phyloP scores from a whole-genome alignment of 2,888 invertebrate genomes.

The Eupelmus urozonus region DNA sequence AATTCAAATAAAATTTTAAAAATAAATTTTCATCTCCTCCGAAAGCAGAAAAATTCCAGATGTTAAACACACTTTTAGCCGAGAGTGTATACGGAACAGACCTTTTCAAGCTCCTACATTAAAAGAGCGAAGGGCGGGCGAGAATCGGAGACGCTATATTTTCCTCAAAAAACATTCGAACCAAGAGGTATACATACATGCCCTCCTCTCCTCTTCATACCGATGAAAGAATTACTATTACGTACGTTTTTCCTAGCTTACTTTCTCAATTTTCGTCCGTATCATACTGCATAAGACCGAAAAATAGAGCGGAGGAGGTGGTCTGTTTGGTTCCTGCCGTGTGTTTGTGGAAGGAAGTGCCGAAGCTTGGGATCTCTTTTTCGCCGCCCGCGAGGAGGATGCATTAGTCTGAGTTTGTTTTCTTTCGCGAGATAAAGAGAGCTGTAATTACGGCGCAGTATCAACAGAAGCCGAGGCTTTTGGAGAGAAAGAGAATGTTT shows the following conservation, averaged over 20 bases:
- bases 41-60: no score
- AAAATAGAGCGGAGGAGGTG: slow-evolving; percentile 1
- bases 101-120: background rate
- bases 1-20: no score
- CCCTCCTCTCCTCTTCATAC: background rate
- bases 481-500: background rate
- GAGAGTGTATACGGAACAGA: background rate
- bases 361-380: slow-evolving; percentile 3
- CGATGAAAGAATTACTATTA: slow-evolving; percentile 43
- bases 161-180: slow-evolving; percentile 31
- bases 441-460: slow-evolving; percentile 34
- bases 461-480: slow-evolving; percentile 23
- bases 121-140: no score
- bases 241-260: background rate
- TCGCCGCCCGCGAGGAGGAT: background rate
- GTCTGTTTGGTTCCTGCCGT: slow-evolving; percentile 33
- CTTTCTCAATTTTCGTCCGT: slow-evolving; percentile 5
- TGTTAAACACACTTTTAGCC: no score
- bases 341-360: slow-evolving; percentile 47
- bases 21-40: no score
- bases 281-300: slow-evolving; percentile 1
- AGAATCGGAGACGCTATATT: slow-evolving; percentile 39
- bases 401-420: slow-evolving; percentile 45
- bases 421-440: slow-evolving; percentile 45
- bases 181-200: no score